phyloP scores from a whole-genome alignment of 2,888 invertebrate genomes.

The Dryobotodes eremita region DNA sequence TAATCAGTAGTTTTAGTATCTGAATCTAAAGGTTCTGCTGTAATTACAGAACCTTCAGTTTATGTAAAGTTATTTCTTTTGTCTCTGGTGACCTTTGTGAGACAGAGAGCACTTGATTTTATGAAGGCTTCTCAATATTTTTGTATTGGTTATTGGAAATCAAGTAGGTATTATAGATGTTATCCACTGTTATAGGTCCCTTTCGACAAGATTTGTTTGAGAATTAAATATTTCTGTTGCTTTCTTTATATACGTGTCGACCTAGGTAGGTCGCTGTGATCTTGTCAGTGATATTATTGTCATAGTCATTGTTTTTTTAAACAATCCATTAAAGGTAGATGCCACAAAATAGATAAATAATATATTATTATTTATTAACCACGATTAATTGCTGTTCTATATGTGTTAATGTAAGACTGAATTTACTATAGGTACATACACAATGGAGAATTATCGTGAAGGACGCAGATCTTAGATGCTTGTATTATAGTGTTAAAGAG shows the following conservation, averaged over 20 bases:
- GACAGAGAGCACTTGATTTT: conserved; percentile 27
- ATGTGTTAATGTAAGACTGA: not conserved
- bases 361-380: too few relatives aligned
- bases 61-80: conserved; percentile 32
- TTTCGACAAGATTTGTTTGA: not conserved
- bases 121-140: conserved; percentile 22
- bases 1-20: conserved; percentile 21
- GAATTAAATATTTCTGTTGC: not conserved
- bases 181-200: not conserved
- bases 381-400: not conserved
- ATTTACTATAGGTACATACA: too few relatives aligned
- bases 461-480: conserved; percentile 8
- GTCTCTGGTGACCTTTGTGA: conserved; percentile 5
- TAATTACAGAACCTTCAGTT: conserved; percentile 17
- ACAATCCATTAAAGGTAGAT: not conserved
- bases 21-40: conserved; percentile 6
- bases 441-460: conserved; percentile 4
- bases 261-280: not conserved
- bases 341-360: not conserved
- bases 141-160: conserved; percentile 2
- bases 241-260: not conserved
- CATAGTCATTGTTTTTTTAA: not conserved
- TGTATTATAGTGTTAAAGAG: conserved; percentile 9
- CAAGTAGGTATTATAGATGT: not conserved
- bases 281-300: not conserved